A percentile compares a stretch with the other conserved stretches of the same genome.
phyloP scores from a whole-genome alignment of 2,888 invertebrate species.

The Scaeva pyrastri region DNA sequence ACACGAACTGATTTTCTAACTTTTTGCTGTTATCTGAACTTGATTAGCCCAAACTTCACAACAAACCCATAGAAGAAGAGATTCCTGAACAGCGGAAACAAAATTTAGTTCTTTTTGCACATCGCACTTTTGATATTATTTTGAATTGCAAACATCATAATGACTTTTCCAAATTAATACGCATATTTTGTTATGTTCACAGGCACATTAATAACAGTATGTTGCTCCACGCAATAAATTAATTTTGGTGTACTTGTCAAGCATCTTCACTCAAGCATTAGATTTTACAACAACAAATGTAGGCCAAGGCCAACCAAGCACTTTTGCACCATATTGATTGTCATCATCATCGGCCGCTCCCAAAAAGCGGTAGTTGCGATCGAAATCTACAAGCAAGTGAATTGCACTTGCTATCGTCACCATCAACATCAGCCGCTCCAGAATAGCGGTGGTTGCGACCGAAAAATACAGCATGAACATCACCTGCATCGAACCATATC shows the following conservation, averaged over 20 bases:
- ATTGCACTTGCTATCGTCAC: neutral
- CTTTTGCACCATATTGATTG: no score
- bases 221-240: no score
- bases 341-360: neutral
- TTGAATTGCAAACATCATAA: constrained; percentile 5
- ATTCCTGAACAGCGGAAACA: constrained; percentile 10
- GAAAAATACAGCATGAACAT: neutral
- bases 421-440: neutral
- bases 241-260: no score
- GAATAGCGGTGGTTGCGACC: neutral
- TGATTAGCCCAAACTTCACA: neutral
- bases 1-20: neutral
- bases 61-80: neutral
- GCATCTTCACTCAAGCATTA: no score
- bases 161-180: constrained; percentile 1
- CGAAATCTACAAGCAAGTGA: neutral
- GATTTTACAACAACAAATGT: no score
- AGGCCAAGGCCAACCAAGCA: no score
- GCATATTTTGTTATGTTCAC: constrained; percentile 13
- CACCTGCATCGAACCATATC: no score
- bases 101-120: neutral
- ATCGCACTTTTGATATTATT: neutral
- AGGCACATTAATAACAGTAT: neutral
- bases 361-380: neutral
- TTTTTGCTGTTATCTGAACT: neutral